Evolutionary conservation across 2,888 invertebrate genomes (phyloP), one percentile per base, ranked within the genome.

Genomic region (Alcis repandata): DNA sequence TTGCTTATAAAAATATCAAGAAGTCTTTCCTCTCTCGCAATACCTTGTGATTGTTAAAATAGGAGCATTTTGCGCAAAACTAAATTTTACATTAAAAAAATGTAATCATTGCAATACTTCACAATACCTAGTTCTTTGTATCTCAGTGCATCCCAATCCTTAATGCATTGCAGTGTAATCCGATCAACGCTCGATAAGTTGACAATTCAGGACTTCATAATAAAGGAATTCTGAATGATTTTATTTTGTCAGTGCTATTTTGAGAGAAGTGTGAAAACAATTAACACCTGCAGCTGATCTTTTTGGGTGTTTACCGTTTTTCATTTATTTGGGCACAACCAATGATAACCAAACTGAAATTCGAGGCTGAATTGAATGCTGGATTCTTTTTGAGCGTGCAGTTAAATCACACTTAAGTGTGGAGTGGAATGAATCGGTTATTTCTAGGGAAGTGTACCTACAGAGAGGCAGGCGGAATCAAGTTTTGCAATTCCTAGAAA

Each of bases 101-200:
- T 27, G 2, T 27, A 6, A 4, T 27, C 6, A 27, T 6, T 41
- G 13, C n/a, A n/a, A n/a, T n/a, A n/a, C n/a, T n/a, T n/a, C n/a
- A n/a, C n/a, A n/a, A n/a, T n/a, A n/a, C n/a, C n/a, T n/a, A n/a
- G n/a, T n/a, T n/a, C n/a, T n/a, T 41, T 13, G 4, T 10, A 20
- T 45, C 11, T 15, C 9, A 56, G n/a, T 56, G 56, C n/a, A 36
- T 33, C 10, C 0, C 19, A 1, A n/a, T 9, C 56, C 10, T 32
- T 51, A 65, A 63, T 68, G 69, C 69, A 68, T 46, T 69, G 70
- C 70, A 62, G 67, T 68, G 70, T 74, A 72, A 74, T 72, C 71
- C 68, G 70, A 74, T 71, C 68, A 69, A 36, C 48, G 27, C 11
- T 51, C 61, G 64, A 63, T 67, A 38, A 69, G 52, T 58, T 52